Percentiles rank a stretch among this genome's conserved stretches.
Evolutionary conservation across 2,888 invertebrate genomes (phyloP).

Genomic region (Drosophila paranaensis): DNA sequence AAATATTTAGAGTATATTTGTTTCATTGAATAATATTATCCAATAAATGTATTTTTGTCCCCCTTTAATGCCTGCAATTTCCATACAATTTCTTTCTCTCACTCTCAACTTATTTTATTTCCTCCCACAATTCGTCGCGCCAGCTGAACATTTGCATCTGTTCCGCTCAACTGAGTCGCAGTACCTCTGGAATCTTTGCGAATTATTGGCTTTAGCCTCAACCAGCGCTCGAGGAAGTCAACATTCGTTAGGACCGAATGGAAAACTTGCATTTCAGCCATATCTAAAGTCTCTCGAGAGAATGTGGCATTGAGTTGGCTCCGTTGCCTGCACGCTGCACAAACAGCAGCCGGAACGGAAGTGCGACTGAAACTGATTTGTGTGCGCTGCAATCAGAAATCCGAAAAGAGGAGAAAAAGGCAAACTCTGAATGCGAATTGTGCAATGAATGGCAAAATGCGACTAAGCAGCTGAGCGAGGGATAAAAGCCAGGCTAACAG

Average conservation of each 20-base stretch:
- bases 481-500: not conserved
- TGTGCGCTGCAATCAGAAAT: conserved; percentile 36
- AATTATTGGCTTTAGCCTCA: conserved; percentile 20
- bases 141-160: not conserved
- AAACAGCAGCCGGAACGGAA: conserved; percentile 31
- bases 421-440: conserved; percentile 35
- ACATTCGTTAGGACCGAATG: conserved; percentile 13
- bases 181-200: not conserved
- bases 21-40: not conserved
- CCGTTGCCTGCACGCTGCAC: conserved; percentile 16
- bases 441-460: conserved; percentile 44
- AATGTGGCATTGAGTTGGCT: conserved; percentile 22
- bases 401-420: conserved; percentile 15
- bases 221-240: not conserved
- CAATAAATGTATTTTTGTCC: not conserved
- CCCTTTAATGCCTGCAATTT: not conserved
- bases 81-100: not conserved
- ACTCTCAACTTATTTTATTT: not conserved
- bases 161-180: conserved; percentile 8
- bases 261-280: not conserved
- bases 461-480: conserved; percentile 12
- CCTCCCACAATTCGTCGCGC: not conserved
- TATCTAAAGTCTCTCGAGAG: conserved; percentile 13
- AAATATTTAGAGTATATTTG: too few species aligned
- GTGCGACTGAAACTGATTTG: conserved; percentile 35